Evolutionary conservation across 2,797 vertebrate genomes (phyloP).

Genomic region (Strix occidentalis): DNA sequence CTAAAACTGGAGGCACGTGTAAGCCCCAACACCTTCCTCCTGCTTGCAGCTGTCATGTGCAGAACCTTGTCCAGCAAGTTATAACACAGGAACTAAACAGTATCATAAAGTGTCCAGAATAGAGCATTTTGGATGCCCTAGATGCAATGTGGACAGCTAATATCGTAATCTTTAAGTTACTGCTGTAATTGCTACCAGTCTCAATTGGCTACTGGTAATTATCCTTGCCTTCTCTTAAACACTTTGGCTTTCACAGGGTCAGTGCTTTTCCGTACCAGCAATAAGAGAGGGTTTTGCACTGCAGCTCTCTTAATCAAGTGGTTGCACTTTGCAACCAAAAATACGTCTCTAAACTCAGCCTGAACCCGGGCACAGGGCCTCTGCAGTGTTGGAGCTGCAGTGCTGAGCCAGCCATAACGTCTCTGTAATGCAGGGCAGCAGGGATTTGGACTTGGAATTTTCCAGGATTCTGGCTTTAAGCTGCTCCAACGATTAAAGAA

Average conservation of each 20-base stretch:
- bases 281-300: rapidly evolving
- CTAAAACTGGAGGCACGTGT: rapidly evolving
- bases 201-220: neutral
- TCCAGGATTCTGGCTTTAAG: neutral
- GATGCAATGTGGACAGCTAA: rapidly evolving
- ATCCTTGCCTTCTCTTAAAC: neutral
- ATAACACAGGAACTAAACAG: no score
- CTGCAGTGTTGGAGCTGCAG: rapidly evolving
- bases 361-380: rapidly evolving
- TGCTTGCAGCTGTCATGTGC: rapidly evolving
- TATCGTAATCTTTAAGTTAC: neutral
- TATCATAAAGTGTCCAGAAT: rapidly evolving
- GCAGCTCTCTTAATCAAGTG: neutral
- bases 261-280: neutral
- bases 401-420: rapidly evolving
- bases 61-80: no score
- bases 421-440: neutral
- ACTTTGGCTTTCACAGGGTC: neutral
- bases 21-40: neutral
- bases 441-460: neutral
- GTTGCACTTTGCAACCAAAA: no score
- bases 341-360: rapidly evolving
- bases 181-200: neutral
- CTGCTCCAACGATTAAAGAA: neutral
- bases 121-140: neutral